Conservation (phyloP, 2,797 vertebrate species). For the Anguilla megastoma region DNA sequence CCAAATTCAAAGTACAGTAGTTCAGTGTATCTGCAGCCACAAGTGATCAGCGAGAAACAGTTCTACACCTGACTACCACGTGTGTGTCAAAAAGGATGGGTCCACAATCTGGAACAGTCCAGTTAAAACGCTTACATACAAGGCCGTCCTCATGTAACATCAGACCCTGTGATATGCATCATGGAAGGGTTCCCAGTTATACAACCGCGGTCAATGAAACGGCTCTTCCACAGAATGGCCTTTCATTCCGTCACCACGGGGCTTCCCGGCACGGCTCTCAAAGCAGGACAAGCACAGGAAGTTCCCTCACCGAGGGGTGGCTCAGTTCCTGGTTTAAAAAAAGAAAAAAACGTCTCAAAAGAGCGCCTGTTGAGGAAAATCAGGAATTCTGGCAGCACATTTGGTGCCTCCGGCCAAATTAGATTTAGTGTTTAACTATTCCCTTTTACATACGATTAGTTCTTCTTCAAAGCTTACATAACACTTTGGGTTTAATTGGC, state of each 20-base stretch:
- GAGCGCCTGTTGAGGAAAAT: conserved; percentile 23
- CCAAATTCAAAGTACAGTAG: neutral
- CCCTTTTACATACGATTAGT: conserved; percentile 13
- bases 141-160: neutral
- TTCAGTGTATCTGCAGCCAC: neutral
- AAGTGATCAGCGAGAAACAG: neutral
- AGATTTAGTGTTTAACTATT: conserved; percentile 32
- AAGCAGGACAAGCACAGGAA: conserved; percentile 29
- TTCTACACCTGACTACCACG: neutral
- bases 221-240: conserved; percentile 12
- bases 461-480: conserved; percentile 23
- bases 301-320: conserved; percentile 14
- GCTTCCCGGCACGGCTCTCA: neutral
- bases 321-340: neutral
- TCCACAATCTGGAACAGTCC: neutral
- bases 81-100: neutral
- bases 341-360: conserved; percentile 11
- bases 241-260: conserved; percentile 17
- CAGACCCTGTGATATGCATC: neutral
- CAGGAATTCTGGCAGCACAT: conserved; percentile 31
- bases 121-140: neutral
- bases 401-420: conserved; percentile 32
- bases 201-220: conserved; percentile 20
- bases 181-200: conserved; percentile 20
- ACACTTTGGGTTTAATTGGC: neutral